Base-by-base conservation (phyloP, 2,113 vertebrate species). In the Nannospalax galili region DNA sequence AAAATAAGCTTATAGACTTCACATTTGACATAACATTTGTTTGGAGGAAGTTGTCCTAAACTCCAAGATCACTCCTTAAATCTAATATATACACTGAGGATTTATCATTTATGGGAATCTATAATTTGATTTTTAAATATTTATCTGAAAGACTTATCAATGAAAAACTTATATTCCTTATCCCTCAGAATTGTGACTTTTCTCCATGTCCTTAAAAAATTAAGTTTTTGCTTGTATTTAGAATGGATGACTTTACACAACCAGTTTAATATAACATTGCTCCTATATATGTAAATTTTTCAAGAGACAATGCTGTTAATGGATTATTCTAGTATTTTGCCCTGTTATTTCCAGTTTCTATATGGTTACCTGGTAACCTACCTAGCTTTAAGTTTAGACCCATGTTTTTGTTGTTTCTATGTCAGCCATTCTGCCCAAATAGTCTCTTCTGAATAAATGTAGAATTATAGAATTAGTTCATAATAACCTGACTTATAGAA, bases 391-490 rank as follows among this genome's bases (percentile, higher is more conserved):
- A 86, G 32, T 87, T 62, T 35, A 64, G 37, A 72, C 42, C 1
- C 12, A 32, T 67, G 32, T 64, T 87, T 95, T 92, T 30, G 24
- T 85, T 94, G 12, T 94, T 94, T 96, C 64, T 82, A 20, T 97
- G 48, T 88, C 88, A 96, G 93, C 70, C 15, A 74, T 7, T 94
- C 0, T 86, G 19, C n/a, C 73, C 86, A 91, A 48, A 64, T 79
- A 14, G 64, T 35, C 1, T 72, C 9, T 91, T 74, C 32, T 22
- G 86, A 74, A 69, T 22, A 86, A 91, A n/a, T 78, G 70, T 85
- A 70, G 26, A 89, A 69, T 64, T 64, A 69, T 85, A 70, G 26
- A 89, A 69, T 64, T 64, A 69, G 14, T 1, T 73, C 1, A 73
- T 85, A 89, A 78, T 79, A 90, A 69, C 45, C 16, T 52, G 8